Evolutionary conservation across 2,797 vertebrate species (phyloP).

Genomic region (Clarias fuscus): DNA sequence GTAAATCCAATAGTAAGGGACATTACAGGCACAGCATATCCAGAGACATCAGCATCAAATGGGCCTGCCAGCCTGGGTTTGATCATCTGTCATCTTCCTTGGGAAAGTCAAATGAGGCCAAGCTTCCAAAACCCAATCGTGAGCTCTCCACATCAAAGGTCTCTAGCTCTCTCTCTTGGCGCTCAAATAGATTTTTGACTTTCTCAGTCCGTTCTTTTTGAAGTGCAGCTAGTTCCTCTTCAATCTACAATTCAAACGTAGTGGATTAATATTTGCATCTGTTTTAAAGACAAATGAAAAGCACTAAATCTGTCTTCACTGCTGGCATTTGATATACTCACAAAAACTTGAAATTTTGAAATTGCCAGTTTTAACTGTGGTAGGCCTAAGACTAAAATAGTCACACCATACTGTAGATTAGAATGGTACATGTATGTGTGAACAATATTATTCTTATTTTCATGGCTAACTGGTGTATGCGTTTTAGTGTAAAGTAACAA

Average conservation of each 20-base stretch:
- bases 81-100: slow-evolving; percentile 98
- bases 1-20: slow-evolving; percentile 82
- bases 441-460: not conserved
- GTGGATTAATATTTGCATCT: not conserved
- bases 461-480: not conserved
- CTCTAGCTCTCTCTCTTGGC: slow-evolving; percentile 93
- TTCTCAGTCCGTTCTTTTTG: slow-evolving; percentile 98
- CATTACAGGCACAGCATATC: slow-evolving; percentile 85
- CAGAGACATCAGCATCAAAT: slow-evolving; percentile 81
- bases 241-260: slow-evolving; percentile 78
- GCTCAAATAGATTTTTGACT: slow-evolving; percentile 93
- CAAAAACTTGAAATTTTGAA: not conserved
- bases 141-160: slow-evolving; percentile 95
- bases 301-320: not conserved
- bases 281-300: not conserved
- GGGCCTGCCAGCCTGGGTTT: slow-evolving; percentile 64
- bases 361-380: not conserved
- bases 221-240: slow-evolving; percentile 96
- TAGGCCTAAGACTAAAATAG: not conserved
- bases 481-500: slow-evolving; percentile 55
- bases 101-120: slow-evolving; percentile 92
- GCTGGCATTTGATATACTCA: not conserved
- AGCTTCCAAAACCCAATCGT: slow-evolving; percentile 92
- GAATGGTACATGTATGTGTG: not conserved
- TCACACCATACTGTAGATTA: not conserved